phyloP scores from a whole-genome alignment of 2,113 vertebrate species.

The Herpailurus yagouaroundi region DNA sequence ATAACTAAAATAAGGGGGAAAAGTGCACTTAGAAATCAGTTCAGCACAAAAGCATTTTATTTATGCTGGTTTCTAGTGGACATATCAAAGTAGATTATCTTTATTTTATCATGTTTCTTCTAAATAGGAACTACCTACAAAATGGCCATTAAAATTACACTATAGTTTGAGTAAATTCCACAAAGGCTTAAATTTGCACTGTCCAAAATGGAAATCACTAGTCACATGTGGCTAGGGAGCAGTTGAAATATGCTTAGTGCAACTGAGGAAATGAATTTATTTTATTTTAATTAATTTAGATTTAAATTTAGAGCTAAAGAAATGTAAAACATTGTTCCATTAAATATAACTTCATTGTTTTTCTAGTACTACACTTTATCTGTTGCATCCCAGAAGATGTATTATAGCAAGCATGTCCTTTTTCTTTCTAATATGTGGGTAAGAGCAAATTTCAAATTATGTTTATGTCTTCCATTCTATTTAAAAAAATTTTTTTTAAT shows the following conservation, averaged over 20 bases:
- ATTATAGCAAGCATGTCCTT: not conserved
- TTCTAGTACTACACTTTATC: not conserved
- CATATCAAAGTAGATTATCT: not conserved
- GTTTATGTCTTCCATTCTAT: not conserved
- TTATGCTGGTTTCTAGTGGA: not conserved
- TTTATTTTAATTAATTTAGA: conserved; percentile 45
- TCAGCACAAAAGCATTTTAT: conserved; percentile 3
- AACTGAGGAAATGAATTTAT: not conserved
- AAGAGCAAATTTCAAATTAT: conserved; percentile 5
- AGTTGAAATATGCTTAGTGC: not conserved
- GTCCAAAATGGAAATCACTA: not conserved
- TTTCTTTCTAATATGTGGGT: not conserved
- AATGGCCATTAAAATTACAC: not conserved
- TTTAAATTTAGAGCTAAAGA: conserved; percentile 43
- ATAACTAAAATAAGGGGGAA: not conserved
- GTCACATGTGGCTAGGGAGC: not conserved
- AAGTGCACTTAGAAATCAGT: not conserved
- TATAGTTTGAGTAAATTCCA: not conserved
- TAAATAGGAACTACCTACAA: not conserved
- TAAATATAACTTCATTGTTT: not conserved
- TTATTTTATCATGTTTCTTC: not conserved
- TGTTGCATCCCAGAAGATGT: not conserved
- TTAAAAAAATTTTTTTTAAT: too few relatives aligned
- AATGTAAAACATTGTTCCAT: not conserved
- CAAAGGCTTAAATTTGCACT: not conserved